Percentiles rank a stretch among this genome's conserved stretches.
These are phyloP conservation scores for Daktulosphaira vitifoliae DNA, from an alignment of 1,140 invertebrate genomes.

Conservation along the genomic window DNA sequence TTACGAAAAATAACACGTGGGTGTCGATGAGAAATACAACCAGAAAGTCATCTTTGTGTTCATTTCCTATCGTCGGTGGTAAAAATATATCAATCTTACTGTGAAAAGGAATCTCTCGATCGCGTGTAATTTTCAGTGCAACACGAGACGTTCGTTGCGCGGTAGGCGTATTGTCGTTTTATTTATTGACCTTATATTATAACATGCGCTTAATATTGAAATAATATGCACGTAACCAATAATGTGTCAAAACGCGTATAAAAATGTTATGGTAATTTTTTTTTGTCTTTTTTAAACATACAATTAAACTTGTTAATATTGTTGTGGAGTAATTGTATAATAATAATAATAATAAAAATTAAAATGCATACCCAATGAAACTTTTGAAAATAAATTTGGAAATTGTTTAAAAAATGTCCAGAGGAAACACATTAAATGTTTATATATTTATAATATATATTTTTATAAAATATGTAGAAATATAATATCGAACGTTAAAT, in stretches of 20 bases:
- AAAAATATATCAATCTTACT: not conserved
- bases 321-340: too few species aligned
- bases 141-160: too few species aligned
- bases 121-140: not conserved
- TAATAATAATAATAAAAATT: too few species aligned
- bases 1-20: not conserved
- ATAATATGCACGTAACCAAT: not conserved
- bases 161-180: conserved; percentile 5
- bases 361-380: too few species aligned
- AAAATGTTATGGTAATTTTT: not conserved
- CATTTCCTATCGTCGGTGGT: not conserved
- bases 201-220: not conserved
- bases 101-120: not conserved
- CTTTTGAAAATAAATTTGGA: too few species aligned
- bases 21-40: not conserved
- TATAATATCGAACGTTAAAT: too few species aligned
- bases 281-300: too few species aligned
- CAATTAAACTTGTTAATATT: too few species aligned
- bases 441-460: too few species aligned
- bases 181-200: not conserved
- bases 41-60: not conserved
- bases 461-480: too few species aligned
- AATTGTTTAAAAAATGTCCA: too few species aligned
- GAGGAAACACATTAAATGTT: too few species aligned
- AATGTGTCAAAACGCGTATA: not conserved